Conservation (phyloP, 2,113 vertebrate species). For the Amphiprion percula region DNA sequence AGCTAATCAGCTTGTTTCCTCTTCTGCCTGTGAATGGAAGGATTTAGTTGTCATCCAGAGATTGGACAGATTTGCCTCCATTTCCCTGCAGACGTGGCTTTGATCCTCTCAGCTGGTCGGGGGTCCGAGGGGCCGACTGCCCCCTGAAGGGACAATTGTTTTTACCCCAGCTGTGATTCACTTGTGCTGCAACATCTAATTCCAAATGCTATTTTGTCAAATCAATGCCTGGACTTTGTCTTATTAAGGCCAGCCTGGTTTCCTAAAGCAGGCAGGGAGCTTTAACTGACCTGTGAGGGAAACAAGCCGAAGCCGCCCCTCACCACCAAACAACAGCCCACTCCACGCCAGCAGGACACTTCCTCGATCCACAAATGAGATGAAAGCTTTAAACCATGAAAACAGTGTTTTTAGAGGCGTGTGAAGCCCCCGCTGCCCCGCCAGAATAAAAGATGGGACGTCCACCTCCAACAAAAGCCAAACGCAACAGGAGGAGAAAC, state of each 20-base stretch:
- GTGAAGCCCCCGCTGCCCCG: slow-evolving; percentile 58
- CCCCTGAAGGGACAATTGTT: slow-evolving; percentile 68
- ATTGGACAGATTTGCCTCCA: slow-evolving; percentile 46
- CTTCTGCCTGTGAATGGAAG: slow-evolving; percentile 23
- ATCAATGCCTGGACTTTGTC: slow-evolving; percentile 66
- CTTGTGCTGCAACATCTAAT: slow-evolving; percentile 67
- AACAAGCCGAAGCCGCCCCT: slow-evolving; percentile 54
- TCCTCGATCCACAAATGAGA: slow-evolving; percentile 75
- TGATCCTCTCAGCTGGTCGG: slow-evolving; percentile 67
- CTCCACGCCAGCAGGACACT: slow-evolving; percentile 73
- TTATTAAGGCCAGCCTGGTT: slow-evolving; percentile 63
- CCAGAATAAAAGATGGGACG: slow-evolving; percentile 61
- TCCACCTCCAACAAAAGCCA: slow-evolving; percentile 64
- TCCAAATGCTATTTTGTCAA: slow-evolving; percentile 65
- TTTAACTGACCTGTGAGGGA: slow-evolving; percentile 42
- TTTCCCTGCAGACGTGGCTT: slow-evolving; percentile 41
- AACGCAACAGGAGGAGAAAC: slow-evolving; percentile 57
- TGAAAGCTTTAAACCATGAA: slow-evolving; percentile 74
- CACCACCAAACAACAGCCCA: slow-evolving; percentile 68
- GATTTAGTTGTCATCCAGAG: slow-evolving; percentile 56
- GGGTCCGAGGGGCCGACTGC: slow-evolving; percentile 23
- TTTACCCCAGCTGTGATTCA: slow-evolving; percentile 72
- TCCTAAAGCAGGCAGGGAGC: slow-evolving; percentile 68
- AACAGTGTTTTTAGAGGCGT: slow-evolving; percentile 62
- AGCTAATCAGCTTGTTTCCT: slow-evolving; percentile 51